These are phyloP conservation scores for Meloidogyne hapla DNA, from an alignment of 1,140 invertebrate genomes.

Conservation along the genomic window DNA sequence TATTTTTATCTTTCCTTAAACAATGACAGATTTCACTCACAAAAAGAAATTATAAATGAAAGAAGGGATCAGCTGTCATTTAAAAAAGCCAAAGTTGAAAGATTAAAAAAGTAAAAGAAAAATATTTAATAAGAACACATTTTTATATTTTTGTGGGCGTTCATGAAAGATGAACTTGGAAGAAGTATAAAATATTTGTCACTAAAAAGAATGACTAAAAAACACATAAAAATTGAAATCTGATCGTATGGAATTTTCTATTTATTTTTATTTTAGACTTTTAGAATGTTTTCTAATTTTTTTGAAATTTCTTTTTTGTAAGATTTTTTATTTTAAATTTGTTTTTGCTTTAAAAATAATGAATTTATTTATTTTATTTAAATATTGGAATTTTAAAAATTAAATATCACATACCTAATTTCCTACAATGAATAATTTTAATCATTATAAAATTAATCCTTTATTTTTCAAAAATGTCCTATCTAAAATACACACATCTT, in stretches of 20 bases:
- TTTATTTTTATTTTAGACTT: too few relatives aligned
- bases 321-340: too few relatives aligned
- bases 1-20: neutral
- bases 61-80: neutral
- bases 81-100: neutral
- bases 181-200: neutral
- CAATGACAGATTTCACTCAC: neutral
- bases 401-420: too few relatives aligned
- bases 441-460: too few relatives aligned
- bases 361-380: too few relatives aligned
- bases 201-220: neutral
- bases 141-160: neutral
- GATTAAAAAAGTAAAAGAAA: neutral
- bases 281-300: too few relatives aligned
- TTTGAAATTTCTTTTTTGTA: too few relatives aligned
- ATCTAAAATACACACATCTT: too few relatives aligned
- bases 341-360: too few relatives aligned
- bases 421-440: too few relatives aligned
- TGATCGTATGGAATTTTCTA: neutral
- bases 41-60: neutral
- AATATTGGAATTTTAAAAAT: too few relatives aligned
- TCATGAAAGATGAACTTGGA: neutral
- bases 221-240: neutral
- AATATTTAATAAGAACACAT: neutral
- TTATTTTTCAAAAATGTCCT: too few relatives aligned